These are phyloP conservation scores for Solenodon paradoxus DNA, from an alignment of 2,113 vertebrate species.

Conservation along the genomic window DNA sequence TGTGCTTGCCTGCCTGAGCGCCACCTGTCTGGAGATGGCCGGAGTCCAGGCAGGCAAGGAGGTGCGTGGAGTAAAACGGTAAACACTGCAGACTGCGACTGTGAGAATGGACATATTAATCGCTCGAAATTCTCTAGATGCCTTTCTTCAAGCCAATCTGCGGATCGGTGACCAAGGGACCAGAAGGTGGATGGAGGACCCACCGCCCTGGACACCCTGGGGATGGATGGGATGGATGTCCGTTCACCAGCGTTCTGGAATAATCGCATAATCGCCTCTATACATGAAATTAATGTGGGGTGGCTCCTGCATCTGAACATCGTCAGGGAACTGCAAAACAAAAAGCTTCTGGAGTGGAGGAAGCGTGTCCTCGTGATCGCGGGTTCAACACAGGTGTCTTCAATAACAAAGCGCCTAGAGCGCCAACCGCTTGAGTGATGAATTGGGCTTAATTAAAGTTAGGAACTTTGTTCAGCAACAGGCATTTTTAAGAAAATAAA, in stretches of 20 bases:
- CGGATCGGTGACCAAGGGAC: rapidly evolving
- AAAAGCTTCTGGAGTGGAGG: background rate
- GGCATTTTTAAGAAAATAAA: background rate
- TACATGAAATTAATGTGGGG: background rate
- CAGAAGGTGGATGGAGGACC: no score
- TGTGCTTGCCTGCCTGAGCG: no score
- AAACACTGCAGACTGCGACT: background rate
- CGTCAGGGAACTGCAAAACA: no score
- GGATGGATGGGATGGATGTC: no score
- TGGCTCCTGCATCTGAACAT: background rate
- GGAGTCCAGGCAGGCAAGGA: no score
- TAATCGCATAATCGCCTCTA: no score
- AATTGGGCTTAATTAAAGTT: background rate
- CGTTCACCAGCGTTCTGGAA: no score
- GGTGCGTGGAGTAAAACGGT: no score
- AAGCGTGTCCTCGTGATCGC: background rate
- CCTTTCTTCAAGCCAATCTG: background rate
- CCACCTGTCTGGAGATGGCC: no score
- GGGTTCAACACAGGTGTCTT: background rate
- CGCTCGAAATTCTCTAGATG: no score
- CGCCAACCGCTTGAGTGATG: background rate
- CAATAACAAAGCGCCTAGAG: background rate
- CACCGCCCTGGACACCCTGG: no score
- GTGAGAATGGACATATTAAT: no score
- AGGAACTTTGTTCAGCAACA: background rate